phyloP scores from a whole-genome alignment of 92 coral and sea anemone species.

The Epizoanthus ramosus region DNA sequence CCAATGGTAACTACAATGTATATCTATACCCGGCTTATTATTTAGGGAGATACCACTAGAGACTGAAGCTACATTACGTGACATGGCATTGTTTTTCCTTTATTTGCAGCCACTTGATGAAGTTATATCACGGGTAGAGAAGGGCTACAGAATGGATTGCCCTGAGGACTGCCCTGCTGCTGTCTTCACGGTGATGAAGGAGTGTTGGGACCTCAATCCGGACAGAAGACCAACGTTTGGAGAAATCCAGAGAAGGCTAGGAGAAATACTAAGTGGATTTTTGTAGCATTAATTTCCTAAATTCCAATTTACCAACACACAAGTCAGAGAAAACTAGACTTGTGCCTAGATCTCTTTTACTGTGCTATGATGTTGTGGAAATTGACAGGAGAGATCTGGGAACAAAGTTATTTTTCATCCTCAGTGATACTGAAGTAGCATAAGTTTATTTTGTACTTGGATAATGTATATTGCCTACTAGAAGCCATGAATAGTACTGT shows the following conservation, averaged over 20 bases:
- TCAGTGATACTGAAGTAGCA: too few species aligned
- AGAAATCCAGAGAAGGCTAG: conserved; percentile 57
- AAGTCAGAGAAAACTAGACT: neutral
- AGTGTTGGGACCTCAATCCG: conserved; percentile 82
- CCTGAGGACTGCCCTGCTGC: conserved; percentile 87
- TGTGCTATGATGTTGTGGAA: too few species aligned
- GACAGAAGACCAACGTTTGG: conserved; percentile 81
- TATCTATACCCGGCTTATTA: too few species aligned
- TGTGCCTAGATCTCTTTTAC: neutral
- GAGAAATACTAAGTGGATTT: conserved; percentile 50
- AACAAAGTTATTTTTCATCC: too few species aligned
- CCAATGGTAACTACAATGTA: too few species aligned
- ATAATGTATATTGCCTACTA: too few species aligned
- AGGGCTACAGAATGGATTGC: conserved; percentile 92
- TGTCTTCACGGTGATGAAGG: conserved; percentile 78
- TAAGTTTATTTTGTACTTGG: too few species aligned
- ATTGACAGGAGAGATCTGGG: too few species aligned
- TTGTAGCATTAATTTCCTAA: conserved; percentile 29
- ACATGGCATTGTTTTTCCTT: neutral
- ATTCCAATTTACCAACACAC: neutral
- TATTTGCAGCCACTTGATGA: conserved; percentile 79
- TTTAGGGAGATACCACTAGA: too few species aligned
- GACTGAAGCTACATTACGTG: too few species aligned
- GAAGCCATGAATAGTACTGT: too few species aligned
- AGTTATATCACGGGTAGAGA: conserved; percentile 73